Percentiles rank a stretch among this genome's conserved stretches.
Conservation (phyloP, 1,140 invertebrate species). For the Dendroctonus valens region DNA sequence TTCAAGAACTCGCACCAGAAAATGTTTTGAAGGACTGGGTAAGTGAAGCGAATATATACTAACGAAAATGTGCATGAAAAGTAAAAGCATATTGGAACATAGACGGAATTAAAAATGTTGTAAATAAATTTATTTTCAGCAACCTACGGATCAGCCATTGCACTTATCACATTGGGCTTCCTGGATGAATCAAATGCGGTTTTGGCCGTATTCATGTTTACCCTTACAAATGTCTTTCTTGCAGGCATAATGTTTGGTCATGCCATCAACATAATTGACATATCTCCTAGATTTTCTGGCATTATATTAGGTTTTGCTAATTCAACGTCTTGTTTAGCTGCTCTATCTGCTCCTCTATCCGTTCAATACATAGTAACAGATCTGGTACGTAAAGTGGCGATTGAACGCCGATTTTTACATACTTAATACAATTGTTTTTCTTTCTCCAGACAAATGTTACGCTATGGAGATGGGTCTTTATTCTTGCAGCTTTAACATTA, state of each 20-base stretch:
- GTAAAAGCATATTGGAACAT: neutral
- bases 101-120: neutral
- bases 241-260: conserved; percentile 12
- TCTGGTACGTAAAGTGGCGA: conserved; percentile 11
- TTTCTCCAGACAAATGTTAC: conserved; percentile 9
- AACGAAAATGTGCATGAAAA: neutral
- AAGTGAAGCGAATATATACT: conserved; percentile 5
- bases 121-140: conserved; percentile 13
- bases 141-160: conserved; percentile 8
- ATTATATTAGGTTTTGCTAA: conserved; percentile 25
- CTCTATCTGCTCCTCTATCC: conserved; percentile 18
- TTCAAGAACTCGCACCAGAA: neutral
- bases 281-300: conserved; percentile 31
- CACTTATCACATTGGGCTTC: conserved; percentile 9
- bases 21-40: conserved; percentile 9
- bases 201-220: conserved; percentile 15
- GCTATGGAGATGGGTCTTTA: conserved; percentile 60
- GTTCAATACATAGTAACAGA: conserved; percentile 30
- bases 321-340: neutral
- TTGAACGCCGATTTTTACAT: neutral
- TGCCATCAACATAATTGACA: conserved; percentile 20
- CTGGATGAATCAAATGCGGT: conserved; percentile 3
- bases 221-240: conserved; percentile 3
- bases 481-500: conserved; percentile 55
- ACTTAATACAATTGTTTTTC: neutral